These are phyloP conservation scores for Caerostris darwini DNA, from an alignment of 1,140 invertebrate species.

Conservation along the genomic window DNA sequence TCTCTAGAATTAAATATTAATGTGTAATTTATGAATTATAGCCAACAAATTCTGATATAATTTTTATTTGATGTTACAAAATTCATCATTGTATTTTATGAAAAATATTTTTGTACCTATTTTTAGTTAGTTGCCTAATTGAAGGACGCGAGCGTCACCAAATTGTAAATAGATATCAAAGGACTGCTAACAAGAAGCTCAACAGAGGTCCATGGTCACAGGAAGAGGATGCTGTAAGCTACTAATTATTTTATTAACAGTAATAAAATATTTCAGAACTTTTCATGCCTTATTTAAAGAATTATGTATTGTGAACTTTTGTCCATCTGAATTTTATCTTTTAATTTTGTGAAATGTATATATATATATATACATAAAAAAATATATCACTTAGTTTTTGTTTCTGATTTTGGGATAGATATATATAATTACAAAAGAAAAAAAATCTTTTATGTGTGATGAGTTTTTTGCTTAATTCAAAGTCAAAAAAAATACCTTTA, in stretches of 20 bases:
- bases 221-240: conserved; percentile 28
- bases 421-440: background rate
- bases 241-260: background rate
- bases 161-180: background rate
- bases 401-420: background rate
- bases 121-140: background rate
- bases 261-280: background rate
- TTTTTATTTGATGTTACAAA: background rate
- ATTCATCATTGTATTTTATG: background rate
- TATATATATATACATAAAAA: background rate
- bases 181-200: background rate
- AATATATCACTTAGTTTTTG: background rate
- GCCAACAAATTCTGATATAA: background rate
- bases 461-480: too few species aligned
- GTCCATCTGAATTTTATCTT: background rate
- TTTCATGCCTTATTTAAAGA: background rate
- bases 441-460: too few species aligned
- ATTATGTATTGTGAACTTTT: background rate
- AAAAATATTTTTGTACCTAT: background rate
- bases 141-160: background rate
- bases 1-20: background rate
- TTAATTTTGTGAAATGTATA: background rate
- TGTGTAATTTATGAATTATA: background rate
- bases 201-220: background rate
- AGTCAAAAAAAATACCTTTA: too few species aligned